Percentiles rank a stretch among this genome's conserved stretches.
Evolutionary conservation across 2,113 vertebrate genomes (phyloP).

Genomic region (Engystomops pustulosus): DNA sequence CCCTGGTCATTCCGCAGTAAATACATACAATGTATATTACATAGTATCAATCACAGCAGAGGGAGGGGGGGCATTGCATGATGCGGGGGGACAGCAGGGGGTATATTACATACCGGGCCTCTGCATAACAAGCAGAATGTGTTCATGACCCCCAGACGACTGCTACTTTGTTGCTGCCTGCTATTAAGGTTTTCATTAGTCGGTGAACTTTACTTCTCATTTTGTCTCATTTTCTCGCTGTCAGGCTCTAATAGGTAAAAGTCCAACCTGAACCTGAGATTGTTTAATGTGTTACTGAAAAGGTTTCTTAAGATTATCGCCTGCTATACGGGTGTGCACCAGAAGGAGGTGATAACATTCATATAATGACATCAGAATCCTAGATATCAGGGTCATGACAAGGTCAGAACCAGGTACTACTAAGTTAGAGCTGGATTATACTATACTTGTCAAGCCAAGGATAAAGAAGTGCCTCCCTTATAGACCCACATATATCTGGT

Average conservation of each 20-base stretch:
- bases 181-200: slow-evolving; percentile 17
- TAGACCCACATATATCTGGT: too few relatives aligned
- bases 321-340: background rate
- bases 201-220: slow-evolving; percentile 6
- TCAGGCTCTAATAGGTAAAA: background rate
- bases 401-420: too few relatives aligned
- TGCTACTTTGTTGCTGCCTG: background rate
- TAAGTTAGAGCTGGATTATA: too few relatives aligned
- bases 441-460: too few relatives aligned
- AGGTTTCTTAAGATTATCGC: background rate
- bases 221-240: background rate
- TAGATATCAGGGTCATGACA: too few relatives aligned
- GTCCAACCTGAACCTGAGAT: background rate
- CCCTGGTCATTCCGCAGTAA: background rate
- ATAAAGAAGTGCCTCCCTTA: too few relatives aligned
- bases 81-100: background rate
- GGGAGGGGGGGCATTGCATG: background rate
- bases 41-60: background rate
- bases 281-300: background rate
- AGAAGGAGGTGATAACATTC: too few relatives aligned
- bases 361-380: too few relatives aligned
- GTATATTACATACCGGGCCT: slow-evolving; percentile 8
- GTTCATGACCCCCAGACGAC: background rate
- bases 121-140: background rate
- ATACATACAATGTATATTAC: slow-evolving; percentile 16